Base-by-base conservation (phyloP, 1,140 invertebrate genomes). In the Sycobia sp. region DNA sequence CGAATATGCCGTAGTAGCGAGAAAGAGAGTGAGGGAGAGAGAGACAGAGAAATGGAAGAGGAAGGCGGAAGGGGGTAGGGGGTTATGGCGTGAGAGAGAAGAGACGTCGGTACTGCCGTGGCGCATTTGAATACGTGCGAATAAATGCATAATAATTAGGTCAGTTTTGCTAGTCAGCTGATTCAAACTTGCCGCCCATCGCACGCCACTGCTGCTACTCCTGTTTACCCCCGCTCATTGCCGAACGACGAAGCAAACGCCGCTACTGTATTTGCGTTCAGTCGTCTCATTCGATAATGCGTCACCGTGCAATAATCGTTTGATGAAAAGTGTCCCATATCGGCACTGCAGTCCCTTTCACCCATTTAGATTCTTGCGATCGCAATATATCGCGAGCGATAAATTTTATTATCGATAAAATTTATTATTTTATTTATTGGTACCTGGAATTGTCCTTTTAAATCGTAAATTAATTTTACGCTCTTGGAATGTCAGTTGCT, bases 141-240 rank as follows among this genome's bases (percentile, higher is more conserved):
- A 81, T 82, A 81, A 81, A 82, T 82, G 79, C 80, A 82, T 82
- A 82, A 82, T 82, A 82, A 82, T 81, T 82, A 82, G 80, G 80
- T 82, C 80, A 82, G 75, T 79, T 81, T 81, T 78, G 72, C 78
- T 79, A 80, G 80, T 81, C 79, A 82, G 80, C 79, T 81, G 79
- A 81, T 80, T 73, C 76, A 58, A 70, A 23, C 29, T 13, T 54
- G 32, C 41, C 32, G 50, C 55, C 9, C 36, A 18, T 20, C 22
- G 10, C 1, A 7, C 44, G 1, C 44, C 25, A 5, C 13, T 4
- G 23, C 5, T 4, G 4, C 46, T n/a, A 14, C 53, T 29, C 38
- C 9, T 14, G 22, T 36, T 53, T 5, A n/a, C 14, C 5, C 14
- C 11, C 47, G 5, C 25, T 10, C 2, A 7, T 2, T 13, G 34